Base-by-base conservation (phyloP, 2,797 vertebrate species). In the Coccyzus lansbergi region DNA sequence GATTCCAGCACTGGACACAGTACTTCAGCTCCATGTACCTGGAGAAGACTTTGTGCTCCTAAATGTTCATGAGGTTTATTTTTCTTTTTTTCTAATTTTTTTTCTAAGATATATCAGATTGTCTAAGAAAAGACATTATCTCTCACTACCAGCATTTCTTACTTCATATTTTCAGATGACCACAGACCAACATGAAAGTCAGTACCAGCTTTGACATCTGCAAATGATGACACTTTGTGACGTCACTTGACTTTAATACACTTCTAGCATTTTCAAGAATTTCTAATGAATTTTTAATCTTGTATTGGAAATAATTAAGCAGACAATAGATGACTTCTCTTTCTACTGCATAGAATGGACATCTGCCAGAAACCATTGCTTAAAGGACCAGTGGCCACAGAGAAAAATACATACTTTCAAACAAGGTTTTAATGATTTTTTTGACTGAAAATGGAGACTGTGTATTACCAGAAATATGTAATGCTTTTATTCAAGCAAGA, bases 361-460 rank as follows among this genome's bases (percentile, higher is more conserved):
- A 96, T 93, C 92, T 96, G 94, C 69, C 92, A 91, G 91, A 46
- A 96, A 92, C 82, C 83, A 78, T 7, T 71, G 79, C 88, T 96
- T 92, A 80, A 92, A 94, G 94, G 92, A 91, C 34, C 89, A 86
- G 65, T 78, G 51, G 69, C 72, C 91, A 81, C 84, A 86, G 72
- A 92, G 89, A 87, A 94, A 96, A 94, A 89, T 53, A 33, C n/a
- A 60, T 17, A 31, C 46, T 74, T 91, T 81, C 69, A 91, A 83
- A 65, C 84, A 88, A 90, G 69, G 46, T 38, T 88, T 90, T 93
- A 93, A 90, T 44, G 79, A 91, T 88, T 64, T 46, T 91, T 93
- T 83, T 83, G 79, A 91, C 83, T 92, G 92, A 91, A 96, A 96
- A 88, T 26, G 65, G 85, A 92, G 68, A 53, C 56, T 88, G 65